phyloP scores from a whole-genome alignment of 2,888 invertebrate genomes.

The Phytoseiulus persimilis region DNA sequence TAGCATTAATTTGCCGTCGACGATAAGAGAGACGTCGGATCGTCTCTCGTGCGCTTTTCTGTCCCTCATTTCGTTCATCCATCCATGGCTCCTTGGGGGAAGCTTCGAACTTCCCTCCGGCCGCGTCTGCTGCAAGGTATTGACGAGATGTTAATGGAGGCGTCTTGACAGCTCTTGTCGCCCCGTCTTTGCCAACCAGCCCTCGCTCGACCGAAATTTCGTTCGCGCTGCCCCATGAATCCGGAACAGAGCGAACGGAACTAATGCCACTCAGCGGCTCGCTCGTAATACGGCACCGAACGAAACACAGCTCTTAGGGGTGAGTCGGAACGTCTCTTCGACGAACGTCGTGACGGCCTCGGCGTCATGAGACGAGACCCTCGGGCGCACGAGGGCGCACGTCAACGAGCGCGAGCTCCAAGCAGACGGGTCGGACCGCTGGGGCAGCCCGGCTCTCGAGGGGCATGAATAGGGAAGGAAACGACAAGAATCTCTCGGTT shows the following conservation, averaged over 20 bases:
- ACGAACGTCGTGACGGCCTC: neutral
- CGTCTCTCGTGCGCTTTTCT: neutral
- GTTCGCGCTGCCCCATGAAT: neutral
- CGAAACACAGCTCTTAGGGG: neutral
- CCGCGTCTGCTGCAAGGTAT: neutral
- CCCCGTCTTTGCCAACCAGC: neutral
- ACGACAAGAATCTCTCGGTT: neutral
- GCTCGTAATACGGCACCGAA: too few relatives aligned
- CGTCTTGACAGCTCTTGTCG: constrained; percentile 16
- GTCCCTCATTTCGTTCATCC: neutral
- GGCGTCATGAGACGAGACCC: neutral
- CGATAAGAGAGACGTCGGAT: neutral
- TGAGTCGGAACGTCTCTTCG: neutral
- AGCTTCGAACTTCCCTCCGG: neutral
- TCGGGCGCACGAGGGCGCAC: neutral
- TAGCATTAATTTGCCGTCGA: neutral
- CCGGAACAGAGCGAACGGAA: too few relatives aligned
- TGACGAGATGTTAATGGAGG: constrained; percentile 36
- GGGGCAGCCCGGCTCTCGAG: neutral
- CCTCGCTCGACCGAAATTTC: neutral
- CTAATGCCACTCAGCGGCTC: too few relatives aligned
- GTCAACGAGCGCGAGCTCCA: neutral
- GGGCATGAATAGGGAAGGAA: neutral
- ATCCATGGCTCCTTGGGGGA: neutral
- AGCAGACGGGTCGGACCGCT: too few relatives aligned